A percentile compares a stretch with the other conserved stretches of the same genome.
phyloP scores from a whole-genome alignment of 2,888 invertebrate genomes.

The Drosophila yooni region DNA sequence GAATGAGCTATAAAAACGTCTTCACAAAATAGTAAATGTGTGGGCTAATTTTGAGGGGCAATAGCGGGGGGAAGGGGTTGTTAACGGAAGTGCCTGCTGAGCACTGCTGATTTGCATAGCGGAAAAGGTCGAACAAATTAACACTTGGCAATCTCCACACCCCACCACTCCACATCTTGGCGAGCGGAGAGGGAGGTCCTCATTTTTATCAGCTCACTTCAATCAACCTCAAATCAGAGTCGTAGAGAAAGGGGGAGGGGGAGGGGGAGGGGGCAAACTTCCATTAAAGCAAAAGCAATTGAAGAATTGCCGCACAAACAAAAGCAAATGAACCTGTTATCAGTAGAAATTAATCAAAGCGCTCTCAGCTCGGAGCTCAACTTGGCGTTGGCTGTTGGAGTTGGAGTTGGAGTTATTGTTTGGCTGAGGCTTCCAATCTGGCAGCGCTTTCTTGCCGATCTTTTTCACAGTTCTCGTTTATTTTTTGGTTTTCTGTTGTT shows the following conservation, averaged over 20 bases:
- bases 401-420: slow-evolving; percentile 20
- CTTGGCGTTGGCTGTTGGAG: slow-evolving; percentile 5
- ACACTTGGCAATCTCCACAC: slow-evolving; percentile 29
- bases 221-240: slow-evolving; percentile 52
- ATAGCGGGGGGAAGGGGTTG: too few species aligned
- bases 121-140: slow-evolving; percentile 53
- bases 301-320: slow-evolving; percentile 71
- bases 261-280: not conserved
- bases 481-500: slow-evolving; percentile 53
- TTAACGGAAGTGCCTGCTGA: slow-evolving; percentile 57
- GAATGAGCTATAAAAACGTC: slow-evolving; percentile 45
- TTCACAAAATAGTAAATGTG: not conserved
- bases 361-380: slow-evolving; percentile 2
- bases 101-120: slow-evolving; percentile 64
- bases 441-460: slow-evolving; percentile 27
- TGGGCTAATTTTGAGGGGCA: not conserved
- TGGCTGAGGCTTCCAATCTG: slow-evolving; percentile 8
- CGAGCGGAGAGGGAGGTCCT: not conserved
- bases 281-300: slow-evolving; percentile 58
- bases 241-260: not conserved
- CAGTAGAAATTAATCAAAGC: slow-evolving; percentile 79
- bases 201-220: slow-evolving; percentile 65
- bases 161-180: not conserved
- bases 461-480: slow-evolving; percentile 46
- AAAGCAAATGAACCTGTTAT: slow-evolving; percentile 82